Evolutionary conservation across 30 jellyfish, hydroid and myxozoan genomes (phyloP), one percentile per base, ranked within the genome.

Genomic region (Rhopilema esculentum): DNA sequence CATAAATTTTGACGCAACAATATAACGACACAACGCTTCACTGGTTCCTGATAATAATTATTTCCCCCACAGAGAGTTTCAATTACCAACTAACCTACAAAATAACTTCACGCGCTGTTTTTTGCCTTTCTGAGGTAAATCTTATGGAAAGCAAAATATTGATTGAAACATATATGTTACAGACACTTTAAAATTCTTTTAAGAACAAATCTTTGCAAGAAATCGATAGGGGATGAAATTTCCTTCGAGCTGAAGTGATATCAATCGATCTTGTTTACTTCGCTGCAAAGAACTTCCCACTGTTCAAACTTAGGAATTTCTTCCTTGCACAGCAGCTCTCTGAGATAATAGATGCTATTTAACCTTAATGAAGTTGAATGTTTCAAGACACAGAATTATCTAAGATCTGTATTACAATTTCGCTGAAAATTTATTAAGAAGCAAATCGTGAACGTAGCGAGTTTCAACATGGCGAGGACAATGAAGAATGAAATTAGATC

Each of bases 401-500:
- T 40, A 40, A 2, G 57, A 6, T 40, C 57, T 40, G n/a, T n/a
- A n/a, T n/a, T n/a, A n/a, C n/a, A n/a, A n/a, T n/a, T n/a, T n/a
- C n/a, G n/a, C n/a, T n/a, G n/a, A n/a, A n/a, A n/a, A n/a, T n/a
- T n/a, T n/a, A n/a, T n/a, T 12, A 40, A 40, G 57, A 2, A 40
- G 57, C 57, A 40, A 40, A 40, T 40, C 20, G 32, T 73, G 69
- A 32, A 0, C 48, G 53, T 49, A 82, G 33, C 85, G 30, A 69
- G 53, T 84, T 83, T 84, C 92, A 84, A 84, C 52, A 84, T 84
- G 92, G 92, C 92, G 92, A 70, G 48, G 69, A 69, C 12, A n/a
- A 27, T 22, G 62, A 32, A 18, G 18, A 48, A 50, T 25, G 68
- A 32, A 49, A 19, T 29, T 18, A 27, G 52, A 26, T 27, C 69